Evolutionary conservation across 92 coral and sea anemone genomes (phyloP), one percentile per base, ranked within the genome.

Genomic region (Siderastrea radians): DNA sequence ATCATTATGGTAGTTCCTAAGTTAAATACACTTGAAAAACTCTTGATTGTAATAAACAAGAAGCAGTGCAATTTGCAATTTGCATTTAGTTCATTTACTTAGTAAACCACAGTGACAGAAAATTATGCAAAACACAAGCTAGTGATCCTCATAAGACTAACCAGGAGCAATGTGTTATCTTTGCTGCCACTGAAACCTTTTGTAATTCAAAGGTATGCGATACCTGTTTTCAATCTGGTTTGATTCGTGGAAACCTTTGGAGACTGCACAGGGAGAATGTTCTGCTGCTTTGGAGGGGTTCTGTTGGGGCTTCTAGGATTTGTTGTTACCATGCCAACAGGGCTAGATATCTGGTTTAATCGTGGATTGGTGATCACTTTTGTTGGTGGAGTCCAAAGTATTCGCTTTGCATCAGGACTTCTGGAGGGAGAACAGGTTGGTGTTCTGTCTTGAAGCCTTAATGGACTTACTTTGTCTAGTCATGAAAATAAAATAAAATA

Each of bases 281-380:
- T 49, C 58, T 48, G 82, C 77, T 49, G 84, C 77, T 84, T 85
- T 51, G 88, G 81, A 72, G 85, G 58, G 76, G 91, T 83, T 19
- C 3, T 87, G 64, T 72, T 71, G 58, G 80, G 62, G 72, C 78
- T 59, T 47, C 68, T 63, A 12, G 54, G 14, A 13, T 26, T 66
- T 45, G 75, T 62, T 74, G 85, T 75, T 74, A 51, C 72, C 85
- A 17, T 85, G 67, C 88, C 86, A 75, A 77, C 88, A 52, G 93
- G 95, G 69, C 88, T 85, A 68, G 91, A 78, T 7, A 84, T 77
- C 51, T 82, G 91, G 74, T 89, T 89, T 17, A 92, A 82, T 80
- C 93, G 77, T 75, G 93, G 93, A 68, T 89, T 92, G 87, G 95
- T 92, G 78, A 58, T 84, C 49, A 92, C 59, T 63, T 78, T 92